phyloP scores from a whole-genome alignment of 2,888 invertebrate species.

The Apoderus coryli region DNA sequence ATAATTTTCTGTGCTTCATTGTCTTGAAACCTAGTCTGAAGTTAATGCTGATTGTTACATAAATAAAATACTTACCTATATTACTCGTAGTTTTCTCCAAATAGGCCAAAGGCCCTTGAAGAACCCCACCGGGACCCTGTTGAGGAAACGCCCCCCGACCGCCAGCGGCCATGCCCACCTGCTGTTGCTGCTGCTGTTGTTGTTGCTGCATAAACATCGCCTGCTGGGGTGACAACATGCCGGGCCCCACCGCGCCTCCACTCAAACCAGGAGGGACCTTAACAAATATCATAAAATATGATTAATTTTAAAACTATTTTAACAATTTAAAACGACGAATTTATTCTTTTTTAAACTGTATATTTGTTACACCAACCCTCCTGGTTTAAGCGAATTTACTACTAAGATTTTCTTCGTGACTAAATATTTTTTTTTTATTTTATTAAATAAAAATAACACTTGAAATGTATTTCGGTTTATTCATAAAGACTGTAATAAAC shows the following conservation, averaged over 20 bases:
- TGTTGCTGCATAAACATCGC: conserved; percentile 45
- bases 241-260: conserved; percentile 26
- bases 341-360: no score
- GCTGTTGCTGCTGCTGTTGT: no score
- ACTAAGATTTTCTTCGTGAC: no score
- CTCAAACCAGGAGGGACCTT: conserved; percentile 30
- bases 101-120: conserved; percentile 75
- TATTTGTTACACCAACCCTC: conserved; percentile 27
- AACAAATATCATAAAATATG: conserved; percentile 15
- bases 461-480: no score
- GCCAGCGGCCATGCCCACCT: conserved; percentile 30
- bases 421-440: no score
- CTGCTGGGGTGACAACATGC: conserved; percentile 33
- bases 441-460: no score
- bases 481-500: no score
- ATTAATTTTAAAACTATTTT: neutral
- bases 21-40: no score
- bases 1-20: no score
- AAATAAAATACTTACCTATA: conserved; percentile 44
- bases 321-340: neutral
- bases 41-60: no score
- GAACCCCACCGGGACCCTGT: conserved; percentile 37
- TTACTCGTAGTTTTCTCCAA: conserved; percentile 84
- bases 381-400: conserved; percentile 18
- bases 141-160: conserved; percentile 38